Percentiles rank a stretch among this genome's conserved stretches.
phyloP scores from a whole-genome alignment of 1,140 invertebrate species.

The Oreohelix idahoensis region DNA sequence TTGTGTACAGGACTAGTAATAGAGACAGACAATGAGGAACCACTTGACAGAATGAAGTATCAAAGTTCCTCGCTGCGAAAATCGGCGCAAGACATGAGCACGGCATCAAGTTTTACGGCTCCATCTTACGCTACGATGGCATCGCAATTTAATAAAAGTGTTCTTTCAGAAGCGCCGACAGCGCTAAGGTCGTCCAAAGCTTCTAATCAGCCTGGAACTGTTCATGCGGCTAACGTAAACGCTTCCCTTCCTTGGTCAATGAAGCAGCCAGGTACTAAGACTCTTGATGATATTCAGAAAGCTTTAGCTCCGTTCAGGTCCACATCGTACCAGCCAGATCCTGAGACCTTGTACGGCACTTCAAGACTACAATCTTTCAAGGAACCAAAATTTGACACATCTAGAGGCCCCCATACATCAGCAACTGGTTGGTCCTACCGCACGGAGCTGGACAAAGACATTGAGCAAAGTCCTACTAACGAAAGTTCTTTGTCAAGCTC shows the following conservation, averaged over 20 bases:
- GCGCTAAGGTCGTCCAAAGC: neutral
- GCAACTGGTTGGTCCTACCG: conserved; percentile 15
- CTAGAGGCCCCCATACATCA: neutral
- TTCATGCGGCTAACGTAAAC: neutral
- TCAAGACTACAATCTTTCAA: neutral
- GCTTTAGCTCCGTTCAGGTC: neutral
- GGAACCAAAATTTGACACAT: neutral
- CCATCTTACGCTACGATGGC: neutral
- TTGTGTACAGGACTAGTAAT: conserved; percentile 62
- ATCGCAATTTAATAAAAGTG: neutral
- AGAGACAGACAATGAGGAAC: conserved; percentile 46
- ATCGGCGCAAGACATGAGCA: neutral
- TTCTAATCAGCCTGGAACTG: neutral
- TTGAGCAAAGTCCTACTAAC: neutral
- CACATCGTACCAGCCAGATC: conserved; percentile 22
- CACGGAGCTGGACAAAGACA: neutral
- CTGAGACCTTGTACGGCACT: conserved; percentile 32
- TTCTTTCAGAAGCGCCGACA: neutral
- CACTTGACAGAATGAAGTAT: neutral
- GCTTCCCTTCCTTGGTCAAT: neutral
- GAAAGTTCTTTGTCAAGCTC: neutral
- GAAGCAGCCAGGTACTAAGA: neutral
- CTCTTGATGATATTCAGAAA: conserved; percentile 23
- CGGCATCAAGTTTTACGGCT: neutral
- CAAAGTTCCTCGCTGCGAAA: neutral